Conservation (phyloP, 2,888 invertebrate genomes). For the Caenorhabditis auriculariae region DNA sequence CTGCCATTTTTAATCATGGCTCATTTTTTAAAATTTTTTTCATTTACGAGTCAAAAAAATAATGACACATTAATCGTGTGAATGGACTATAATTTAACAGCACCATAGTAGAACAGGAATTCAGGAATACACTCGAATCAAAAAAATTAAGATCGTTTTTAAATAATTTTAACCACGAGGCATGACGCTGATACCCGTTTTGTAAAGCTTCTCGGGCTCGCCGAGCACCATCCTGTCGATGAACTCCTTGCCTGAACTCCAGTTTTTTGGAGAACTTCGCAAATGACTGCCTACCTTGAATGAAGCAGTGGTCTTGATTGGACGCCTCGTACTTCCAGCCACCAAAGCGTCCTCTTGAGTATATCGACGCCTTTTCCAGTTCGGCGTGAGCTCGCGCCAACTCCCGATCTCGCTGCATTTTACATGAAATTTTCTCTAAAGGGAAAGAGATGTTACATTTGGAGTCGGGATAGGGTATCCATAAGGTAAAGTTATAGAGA, state of each 20-base stretch:
- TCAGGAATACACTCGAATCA: too few species aligned
- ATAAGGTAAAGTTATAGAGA: conserved; percentile 54
- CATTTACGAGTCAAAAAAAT: too few species aligned
- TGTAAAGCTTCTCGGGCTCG: conserved; percentile 60
- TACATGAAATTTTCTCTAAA: conserved; percentile 7
- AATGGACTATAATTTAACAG: too few species aligned
- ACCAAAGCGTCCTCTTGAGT: conserved; percentile 62
- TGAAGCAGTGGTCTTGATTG: conserved; percentile 64
- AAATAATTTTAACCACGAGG: conserved; percentile 22
- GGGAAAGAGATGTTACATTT: conserved; percentile 27
- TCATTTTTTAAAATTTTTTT: too few species aligned
- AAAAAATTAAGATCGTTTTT: neutral
- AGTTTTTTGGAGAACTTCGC: too few species aligned
- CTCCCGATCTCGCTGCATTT: conserved; percentile 58
- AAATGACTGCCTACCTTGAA: conserved; percentile 53
- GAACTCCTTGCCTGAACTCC: conserved; percentile 45
- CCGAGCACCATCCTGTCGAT: conserved; percentile 57
- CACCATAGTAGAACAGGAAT: too few species aligned
- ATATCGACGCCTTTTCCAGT: conserved; percentile 55
- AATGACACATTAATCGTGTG: too few species aligned
- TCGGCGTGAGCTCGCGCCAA: conserved; percentile 56
- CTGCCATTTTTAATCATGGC: too few species aligned
- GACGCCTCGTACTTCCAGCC: conserved; percentile 60
- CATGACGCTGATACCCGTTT: conserved; percentile 48
- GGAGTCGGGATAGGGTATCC: conserved; percentile 62